A percentile compares a stretch with the other conserved stretches of the same genome.
phyloP scores from a whole-genome alignment of 2,888 invertebrate genomes.

The Zygogramma bicolorata region DNA sequence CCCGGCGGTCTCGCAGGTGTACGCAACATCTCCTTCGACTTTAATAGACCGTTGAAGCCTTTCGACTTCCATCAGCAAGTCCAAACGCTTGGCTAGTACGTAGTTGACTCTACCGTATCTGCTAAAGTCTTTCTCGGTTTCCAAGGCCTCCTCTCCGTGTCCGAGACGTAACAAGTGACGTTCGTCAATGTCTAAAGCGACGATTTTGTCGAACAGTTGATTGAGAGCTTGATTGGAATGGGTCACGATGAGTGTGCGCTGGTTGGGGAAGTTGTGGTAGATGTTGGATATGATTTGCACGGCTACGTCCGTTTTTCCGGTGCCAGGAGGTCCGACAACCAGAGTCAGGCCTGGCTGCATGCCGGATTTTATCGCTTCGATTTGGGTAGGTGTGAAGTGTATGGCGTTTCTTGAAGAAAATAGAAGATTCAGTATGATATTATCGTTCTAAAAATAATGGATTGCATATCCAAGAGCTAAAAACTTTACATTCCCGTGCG shows the following conservation, averaged over 20 bases:
- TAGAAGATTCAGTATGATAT: no score
- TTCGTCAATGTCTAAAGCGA: constrained; percentile 97
- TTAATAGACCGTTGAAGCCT: constrained; percentile 88
- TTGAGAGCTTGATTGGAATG: constrained; percentile 99
- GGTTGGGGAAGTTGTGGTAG: constrained; percentile 99
- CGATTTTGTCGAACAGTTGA: constrained; percentile 99
- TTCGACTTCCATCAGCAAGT: constrained; percentile 88
- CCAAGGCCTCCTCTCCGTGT: constrained; percentile 97
- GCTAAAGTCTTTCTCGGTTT: constrained; percentile 99
- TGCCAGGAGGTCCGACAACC: constrained; percentile 94
- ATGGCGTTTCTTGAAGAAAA: constrained; percentile 82
- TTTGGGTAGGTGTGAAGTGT: constrained; percentile 96
- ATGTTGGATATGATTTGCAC: constrained; percentile 99
- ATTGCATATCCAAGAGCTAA: no score
- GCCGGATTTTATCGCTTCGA: constrained; percentile 95
- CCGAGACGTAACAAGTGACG: constrained; percentile 97
- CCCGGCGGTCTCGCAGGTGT: constrained; percentile 98
- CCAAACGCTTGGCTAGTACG: constrained; percentile 93
- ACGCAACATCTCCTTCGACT: constrained; percentile 90
- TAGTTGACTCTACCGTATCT: constrained; percentile 98
- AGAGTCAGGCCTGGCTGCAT: constrained; percentile 98
- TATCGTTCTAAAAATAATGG: no score
- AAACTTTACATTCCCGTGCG: no score
- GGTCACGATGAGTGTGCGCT: constrained; percentile 97
- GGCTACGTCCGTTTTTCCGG: constrained; percentile 99